A percentile compares a stretch with the other conserved stretches of the same genome.
Conservation (phyloP, 2,888 invertebrate genomes). For the Microchrysa polita region DNA sequence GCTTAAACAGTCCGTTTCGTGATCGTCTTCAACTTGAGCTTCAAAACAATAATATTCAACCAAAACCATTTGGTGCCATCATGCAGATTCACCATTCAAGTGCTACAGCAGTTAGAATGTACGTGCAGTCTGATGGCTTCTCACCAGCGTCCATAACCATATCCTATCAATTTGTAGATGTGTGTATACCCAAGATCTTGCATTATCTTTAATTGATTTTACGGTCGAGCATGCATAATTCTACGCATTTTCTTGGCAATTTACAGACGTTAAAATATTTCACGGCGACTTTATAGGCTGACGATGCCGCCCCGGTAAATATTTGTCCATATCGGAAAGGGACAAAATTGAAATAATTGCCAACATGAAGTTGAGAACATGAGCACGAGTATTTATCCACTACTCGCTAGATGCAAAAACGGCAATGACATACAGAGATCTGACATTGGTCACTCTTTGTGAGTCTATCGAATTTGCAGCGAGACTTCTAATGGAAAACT, state of each 20-base stretch:
- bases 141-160: neutral
- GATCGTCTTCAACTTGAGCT: too few relatives aligned
- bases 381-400: constrained; percentile 26
- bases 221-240: constrained; percentile 40
- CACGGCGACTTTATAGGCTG: constrained; percentile 24
- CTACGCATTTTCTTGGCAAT: constrained; percentile 40
- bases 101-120: neutral
- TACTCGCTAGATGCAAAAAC: too few relatives aligned
- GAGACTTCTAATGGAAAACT: constrained; percentile 34
- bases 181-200: constrained; percentile 35
- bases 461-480: neutral
- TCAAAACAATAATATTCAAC: too few relatives aligned
- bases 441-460: constrained; percentile 17
- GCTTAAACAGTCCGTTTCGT: neutral
- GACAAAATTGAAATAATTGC: neutral
- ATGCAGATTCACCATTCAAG: too few relatives aligned
- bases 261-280: constrained; percentile 41
- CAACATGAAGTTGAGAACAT: neutral
- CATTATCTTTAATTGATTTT: constrained; percentile 44
- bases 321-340: constrained; percentile 30
- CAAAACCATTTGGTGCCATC: too few relatives aligned
- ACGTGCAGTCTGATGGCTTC: neutral
- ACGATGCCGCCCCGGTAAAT: constrained; percentile 39
- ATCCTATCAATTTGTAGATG: constrained; percentile 2
- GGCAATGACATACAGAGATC: constrained; percentile 2